Percentiles rank a stretch among this genome's conserved stretches.
phyloP scores from a whole-genome alignment of 1,140 invertebrate genomes.

The Diachasmimorpha longicaudata region DNA sequence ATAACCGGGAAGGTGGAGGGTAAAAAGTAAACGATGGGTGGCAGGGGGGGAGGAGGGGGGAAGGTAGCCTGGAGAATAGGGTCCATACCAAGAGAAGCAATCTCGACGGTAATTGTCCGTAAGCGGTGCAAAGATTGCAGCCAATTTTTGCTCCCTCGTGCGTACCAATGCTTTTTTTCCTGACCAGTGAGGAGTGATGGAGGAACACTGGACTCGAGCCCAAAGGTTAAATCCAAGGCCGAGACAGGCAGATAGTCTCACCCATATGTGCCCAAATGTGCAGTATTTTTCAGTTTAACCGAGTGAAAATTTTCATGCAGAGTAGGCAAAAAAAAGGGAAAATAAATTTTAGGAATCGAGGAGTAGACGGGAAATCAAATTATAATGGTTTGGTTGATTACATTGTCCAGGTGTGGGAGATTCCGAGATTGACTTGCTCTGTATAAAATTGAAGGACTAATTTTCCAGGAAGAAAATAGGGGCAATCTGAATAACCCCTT shows the following conservation, averaged over 20 bases:
- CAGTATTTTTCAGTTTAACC: neutral
- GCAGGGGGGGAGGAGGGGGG: neutral
- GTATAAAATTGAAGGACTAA: too few relatives aligned
- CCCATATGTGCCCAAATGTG: neutral
- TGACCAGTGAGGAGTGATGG: constrained; percentile 12
- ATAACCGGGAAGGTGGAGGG: neutral
- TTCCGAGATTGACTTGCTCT: too few relatives aligned
- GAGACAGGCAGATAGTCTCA: neutral
- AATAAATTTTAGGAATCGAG: too few relatives aligned
- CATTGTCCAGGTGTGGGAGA: too few relatives aligned
- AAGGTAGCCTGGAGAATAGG: neutral
- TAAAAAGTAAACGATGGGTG: neutral
- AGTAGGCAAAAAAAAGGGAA: neutral
- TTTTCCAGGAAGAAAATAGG: too few relatives aligned
- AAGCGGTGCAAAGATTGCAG: constrained; percentile 44
- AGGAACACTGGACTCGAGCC: neutral
- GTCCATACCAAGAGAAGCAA: constrained; percentile 32
- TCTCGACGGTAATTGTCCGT: constrained; percentile 51
- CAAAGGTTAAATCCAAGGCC: neutral
- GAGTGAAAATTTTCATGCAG: neutral
- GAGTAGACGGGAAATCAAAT: too few relatives aligned
- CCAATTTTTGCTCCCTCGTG: constrained; percentile 44
- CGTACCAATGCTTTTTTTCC: constrained; percentile 35
- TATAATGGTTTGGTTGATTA: too few relatives aligned
- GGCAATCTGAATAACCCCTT: too few relatives aligned